These are phyloP conservation scores for Sympetrum striolatum DNA, from an alignment of 2,888 invertebrate genomes.

Conservation along the genomic window DNA sequence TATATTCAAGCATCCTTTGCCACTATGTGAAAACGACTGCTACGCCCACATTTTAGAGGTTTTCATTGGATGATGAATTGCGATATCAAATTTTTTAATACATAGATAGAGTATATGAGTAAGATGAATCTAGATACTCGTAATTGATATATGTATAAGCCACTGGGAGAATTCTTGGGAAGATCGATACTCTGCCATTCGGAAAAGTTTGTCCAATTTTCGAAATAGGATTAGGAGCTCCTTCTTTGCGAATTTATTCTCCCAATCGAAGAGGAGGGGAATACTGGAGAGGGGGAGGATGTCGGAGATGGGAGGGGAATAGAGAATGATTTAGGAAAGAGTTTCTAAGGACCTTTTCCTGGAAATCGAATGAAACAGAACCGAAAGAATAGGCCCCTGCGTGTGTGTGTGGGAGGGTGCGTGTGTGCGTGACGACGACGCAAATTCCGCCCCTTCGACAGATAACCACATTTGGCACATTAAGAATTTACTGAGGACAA, in stretches of 20 bases:
- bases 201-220: not conserved
- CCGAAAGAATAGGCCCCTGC: not conserved
- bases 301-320: not conserved
- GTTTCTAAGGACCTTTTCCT: not conserved
- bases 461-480: not conserved
- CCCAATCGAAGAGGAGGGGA: not conserved
- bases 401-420: not conserved
- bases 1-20: no score
- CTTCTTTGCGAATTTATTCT: not conserved
- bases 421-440: not conserved
- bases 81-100: no score
- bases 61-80: no score
- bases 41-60: no score
- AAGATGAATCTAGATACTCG: no score
- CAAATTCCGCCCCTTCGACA: not conserved
- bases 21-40: no score
- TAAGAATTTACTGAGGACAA: not conserved
- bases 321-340: not conserved
- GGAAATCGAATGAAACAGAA: not conserved
- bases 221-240: not conserved
- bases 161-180: no score
- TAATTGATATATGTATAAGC: no score
- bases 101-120: no score
- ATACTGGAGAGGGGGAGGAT: not conserved
- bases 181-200: not conserved